These are phyloP conservation scores for Dryococelus australis DNA, from an alignment of 2,888 invertebrate species.

Conservation along the genomic window DNA sequence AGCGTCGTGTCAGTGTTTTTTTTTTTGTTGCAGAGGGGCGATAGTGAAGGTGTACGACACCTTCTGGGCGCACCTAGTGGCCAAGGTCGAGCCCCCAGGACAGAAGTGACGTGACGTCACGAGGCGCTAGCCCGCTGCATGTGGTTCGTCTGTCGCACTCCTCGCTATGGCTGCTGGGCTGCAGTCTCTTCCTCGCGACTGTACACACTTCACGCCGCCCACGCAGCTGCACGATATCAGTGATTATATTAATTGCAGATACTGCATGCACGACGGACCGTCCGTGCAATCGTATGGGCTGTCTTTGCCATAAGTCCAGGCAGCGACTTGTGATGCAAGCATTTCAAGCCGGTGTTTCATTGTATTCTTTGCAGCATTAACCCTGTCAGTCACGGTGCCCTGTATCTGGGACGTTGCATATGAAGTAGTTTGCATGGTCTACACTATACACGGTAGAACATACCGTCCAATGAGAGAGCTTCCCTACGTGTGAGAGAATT, in stretches of 20 bases:
- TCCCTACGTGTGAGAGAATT: no score
- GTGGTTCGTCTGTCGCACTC: no score
- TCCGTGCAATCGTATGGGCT: no score
- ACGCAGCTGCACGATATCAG: not conserved
- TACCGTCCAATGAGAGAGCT: no score
- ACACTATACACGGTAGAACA: no score
- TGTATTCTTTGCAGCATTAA: no score
- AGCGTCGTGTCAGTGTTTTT: slow-evolving; percentile 17
- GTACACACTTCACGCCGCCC: not conserved
- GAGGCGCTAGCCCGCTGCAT: not conserved
- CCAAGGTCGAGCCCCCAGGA: slow-evolving; percentile 48
- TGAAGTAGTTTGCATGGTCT: no score
- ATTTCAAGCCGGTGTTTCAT: no score
- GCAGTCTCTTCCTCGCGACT: not conserved
- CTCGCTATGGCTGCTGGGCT: not conserved
- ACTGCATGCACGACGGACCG: not conserved
- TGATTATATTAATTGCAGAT: slow-evolving; percentile 6
- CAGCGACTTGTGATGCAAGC: no score
- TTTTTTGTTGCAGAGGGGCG: slow-evolving; percentile 70
- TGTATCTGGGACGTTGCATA: no score
- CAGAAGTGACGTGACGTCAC: not conserved
- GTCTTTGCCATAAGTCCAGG: no score
- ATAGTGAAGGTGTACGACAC: slow-evolving; percentile 77
- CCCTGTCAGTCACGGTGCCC: no score
- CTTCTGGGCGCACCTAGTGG: slow-evolving; percentile 76